Evolutionary conservation across 1,140 invertebrate species (phyloP), one percentile per base, ranked within the genome.

Genomic region (Babylonia areolata): DNA sequence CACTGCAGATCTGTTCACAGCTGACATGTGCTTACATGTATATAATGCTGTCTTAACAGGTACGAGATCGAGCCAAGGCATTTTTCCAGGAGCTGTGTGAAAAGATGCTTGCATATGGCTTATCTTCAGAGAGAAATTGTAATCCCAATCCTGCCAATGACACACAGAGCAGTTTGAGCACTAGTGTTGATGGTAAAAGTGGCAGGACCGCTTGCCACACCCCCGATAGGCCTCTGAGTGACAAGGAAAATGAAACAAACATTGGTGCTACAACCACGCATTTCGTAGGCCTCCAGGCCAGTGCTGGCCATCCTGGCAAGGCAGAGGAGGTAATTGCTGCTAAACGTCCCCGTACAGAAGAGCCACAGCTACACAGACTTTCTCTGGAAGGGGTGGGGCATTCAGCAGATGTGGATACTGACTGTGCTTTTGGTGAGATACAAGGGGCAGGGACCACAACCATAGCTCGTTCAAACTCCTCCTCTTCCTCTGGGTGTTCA

Each of bases 71-170:
- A 83, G 93, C 91, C 35, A 87, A 91, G 40, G 90, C 89, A 39
- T 94, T 94, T 87, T 94, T 94, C 88, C 88, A 89, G 58, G 94
- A 94, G 85, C 87, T 94, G n/a, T 94, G 93, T 88, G 86, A 88
- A 64, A 82, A 86, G 79, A 64, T 91, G 78, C 81, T 77, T 33
- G 85, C 79, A 46, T 75, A 86, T 37, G 87, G 31, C 28, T 84
- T 86, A 6, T 51, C 80, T 23, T 88, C 89, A 71, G 91, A 90
- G 37, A 81, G 20, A n/a, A 69, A 81, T 28, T 91, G 90, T 71
- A 89, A 84, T 6, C 90, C 91, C 42, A 89, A 87, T 33, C 90
- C 90, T 28, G 90, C 90, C 12, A 91, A 91, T 77, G 84, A 35
- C 35, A 46, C 35, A 42, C 82, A 87, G 20, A 81, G 87, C 1